Conservation (phyloP, 2,888 invertebrate genomes). For the Eilema caniola region DNA sequence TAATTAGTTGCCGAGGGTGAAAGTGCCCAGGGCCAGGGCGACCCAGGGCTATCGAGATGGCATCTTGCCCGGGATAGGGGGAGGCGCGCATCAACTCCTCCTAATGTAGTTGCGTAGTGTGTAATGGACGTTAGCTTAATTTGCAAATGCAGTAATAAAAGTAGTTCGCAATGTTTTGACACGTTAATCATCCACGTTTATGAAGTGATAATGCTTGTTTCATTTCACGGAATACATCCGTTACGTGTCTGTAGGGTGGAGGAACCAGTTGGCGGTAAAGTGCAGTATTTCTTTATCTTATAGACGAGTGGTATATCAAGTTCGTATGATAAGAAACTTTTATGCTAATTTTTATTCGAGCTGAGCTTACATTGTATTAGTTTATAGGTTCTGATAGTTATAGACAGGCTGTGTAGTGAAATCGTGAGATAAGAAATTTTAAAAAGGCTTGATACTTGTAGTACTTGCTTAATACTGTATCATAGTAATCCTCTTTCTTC, state of each 20-base stretch:
- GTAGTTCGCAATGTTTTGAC: slow-evolving; percentile 25
- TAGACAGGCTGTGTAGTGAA: neutral
- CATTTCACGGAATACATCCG: slow-evolving; percentile 32
- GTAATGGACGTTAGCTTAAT: neutral
- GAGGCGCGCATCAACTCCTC: too few relatives aligned
- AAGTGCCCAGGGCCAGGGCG: too few relatives aligned
- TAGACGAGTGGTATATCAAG: neutral
- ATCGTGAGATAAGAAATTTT: neutral
- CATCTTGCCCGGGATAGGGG: too few relatives aligned
- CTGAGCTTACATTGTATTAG: slow-evolving; percentile 8
- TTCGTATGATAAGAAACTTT: neutral
- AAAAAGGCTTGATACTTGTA: neutral
- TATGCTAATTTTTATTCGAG: slow-evolving; percentile 5
- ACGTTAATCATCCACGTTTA: slow-evolving; percentile 24
- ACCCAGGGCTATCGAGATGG: too few relatives aligned
- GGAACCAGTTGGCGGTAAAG: slow-evolving; percentile 13
- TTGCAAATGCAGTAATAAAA: slow-evolving; percentile 16
- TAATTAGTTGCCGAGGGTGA: too few relatives aligned
- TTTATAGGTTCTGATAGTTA: neutral
- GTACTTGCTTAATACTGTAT: neutral
- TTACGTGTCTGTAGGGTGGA: slow-evolving; percentile 26
- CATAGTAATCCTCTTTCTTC: too few relatives aligned
- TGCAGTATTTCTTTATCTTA: slow-evolving; percentile 8
- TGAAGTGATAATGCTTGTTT: slow-evolving; percentile 31
- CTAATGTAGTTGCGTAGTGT: neutral